These are phyloP conservation scores for Norana najaformis DNA, from an alignment of 2,888 invertebrate species.

Conservation along the genomic window DNA sequence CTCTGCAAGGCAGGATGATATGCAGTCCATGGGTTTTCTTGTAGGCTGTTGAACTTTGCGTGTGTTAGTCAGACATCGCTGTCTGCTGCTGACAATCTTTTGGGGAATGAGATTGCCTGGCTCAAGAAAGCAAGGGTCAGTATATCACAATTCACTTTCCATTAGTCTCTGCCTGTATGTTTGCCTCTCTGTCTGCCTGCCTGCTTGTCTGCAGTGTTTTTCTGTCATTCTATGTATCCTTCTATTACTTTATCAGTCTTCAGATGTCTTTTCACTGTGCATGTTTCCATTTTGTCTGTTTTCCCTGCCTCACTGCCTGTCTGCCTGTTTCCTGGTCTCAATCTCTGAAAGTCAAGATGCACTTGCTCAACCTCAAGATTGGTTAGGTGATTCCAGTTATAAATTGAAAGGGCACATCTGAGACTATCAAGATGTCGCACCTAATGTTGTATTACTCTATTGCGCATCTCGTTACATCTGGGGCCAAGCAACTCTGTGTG, in stretches of 20 bases:
- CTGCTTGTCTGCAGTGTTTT: neutral
- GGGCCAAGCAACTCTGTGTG: too few species aligned
- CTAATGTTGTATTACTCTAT: too few species aligned
- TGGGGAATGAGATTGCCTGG: slow-evolving; percentile 79
- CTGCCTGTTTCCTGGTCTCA: neutral
- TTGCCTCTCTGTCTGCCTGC: too few species aligned
- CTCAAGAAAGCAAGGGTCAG: slow-evolving; percentile 70
- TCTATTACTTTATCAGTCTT: neutral
- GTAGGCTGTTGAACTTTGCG: slow-evolving; percentile 72
- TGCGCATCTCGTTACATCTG: too few species aligned
- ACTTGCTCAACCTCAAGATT: too few species aligned
- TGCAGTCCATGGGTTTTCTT: slow-evolving; percentile 26
- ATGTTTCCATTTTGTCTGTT: neutral
- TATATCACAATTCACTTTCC: slow-evolving; percentile 31
- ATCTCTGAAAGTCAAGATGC: neutral
- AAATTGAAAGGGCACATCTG: too few species aligned
- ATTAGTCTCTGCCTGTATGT: too few species aligned
- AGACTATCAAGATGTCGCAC: too few species aligned
- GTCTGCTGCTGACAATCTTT: slow-evolving; percentile 72
- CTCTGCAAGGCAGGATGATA: too few species aligned
- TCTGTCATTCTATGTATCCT: neutral
- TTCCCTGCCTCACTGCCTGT: neutral
- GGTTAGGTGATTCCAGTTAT: too few species aligned
- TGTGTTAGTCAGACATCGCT: slow-evolving; percentile 72
- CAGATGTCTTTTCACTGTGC: neutral